Evolutionary conservation across 2,113 vertebrate genomes (phyloP), one percentile per base, ranked within the genome.

Genomic region (Toxotes chatareus): DNA sequence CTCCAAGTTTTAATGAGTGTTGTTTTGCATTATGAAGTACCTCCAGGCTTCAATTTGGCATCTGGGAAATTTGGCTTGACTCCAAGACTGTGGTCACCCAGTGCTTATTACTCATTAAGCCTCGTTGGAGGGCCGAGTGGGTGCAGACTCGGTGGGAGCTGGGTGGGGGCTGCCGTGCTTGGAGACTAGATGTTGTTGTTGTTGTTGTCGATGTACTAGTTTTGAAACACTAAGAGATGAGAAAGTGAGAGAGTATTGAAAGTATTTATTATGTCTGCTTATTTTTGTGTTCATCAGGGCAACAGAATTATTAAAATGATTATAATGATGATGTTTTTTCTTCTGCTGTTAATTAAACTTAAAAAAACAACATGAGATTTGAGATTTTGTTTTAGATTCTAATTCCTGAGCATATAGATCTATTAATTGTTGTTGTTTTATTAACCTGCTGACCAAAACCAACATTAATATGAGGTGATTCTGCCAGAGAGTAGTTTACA

Each of bases 101-200:
- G 87, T 85, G 91, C 87, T 93, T 92, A 91, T 92, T 92, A 93
- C 91, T 91, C 89, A 88, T 93, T 93, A 91, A 87, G 87, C 69
- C 79, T 90, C 60, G 53, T 87, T 32, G 82, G 72, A 79, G 86
- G 86, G 90, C 80, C 60, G 70, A 83, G 87, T 80, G 91, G 88
- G 86, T 79, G 76, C 89, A 76, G 79, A 68, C 80, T 80, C 55
- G 85, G 51, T 83, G 83, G 84, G 72, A 85, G 86, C 82, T 84
- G 81, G 84, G 53, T 84, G 83, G 83, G 82, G 73, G 81, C 61
- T 72, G 78, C 66, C 42, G 56, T 76, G 86, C 85, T 89, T 32
- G 60, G 69, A 84, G 79, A 71, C 72, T 57, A 5, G 75, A 53
- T 84, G 80, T 57, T 72, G 81, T 79, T 84, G 76, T 86, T 83